Percentiles rank a stretch among this genome's conserved stretches.
phyloP scores from a whole-genome alignment of 2,888 invertebrate species.

The Neria commutata region DNA sequence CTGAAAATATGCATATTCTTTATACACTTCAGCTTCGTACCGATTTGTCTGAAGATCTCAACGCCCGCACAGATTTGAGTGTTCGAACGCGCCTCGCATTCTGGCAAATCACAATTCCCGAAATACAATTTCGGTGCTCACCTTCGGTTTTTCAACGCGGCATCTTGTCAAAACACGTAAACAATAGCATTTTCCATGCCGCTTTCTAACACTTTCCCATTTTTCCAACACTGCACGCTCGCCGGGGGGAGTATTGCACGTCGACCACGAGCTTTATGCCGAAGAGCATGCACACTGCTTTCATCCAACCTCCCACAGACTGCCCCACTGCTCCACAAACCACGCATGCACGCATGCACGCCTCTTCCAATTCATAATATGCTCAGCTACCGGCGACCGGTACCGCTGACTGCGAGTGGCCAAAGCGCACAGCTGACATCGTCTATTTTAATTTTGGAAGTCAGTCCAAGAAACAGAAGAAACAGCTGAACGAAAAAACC shows the following conservation, averaged over 20 bases:
- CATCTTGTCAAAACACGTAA: conserved; percentile 61
- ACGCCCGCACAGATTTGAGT: background rate
- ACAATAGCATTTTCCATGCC: conserved; percentile 53
- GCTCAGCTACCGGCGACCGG: no score
- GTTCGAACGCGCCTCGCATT: background rate
- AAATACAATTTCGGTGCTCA: conserved; percentile 35
- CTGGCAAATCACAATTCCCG: background rate
- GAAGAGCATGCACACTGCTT: conserved; percentile 4
- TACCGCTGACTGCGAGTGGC: background rate
- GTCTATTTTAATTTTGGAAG: conserved; percentile 18
- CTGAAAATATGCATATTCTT: no score
- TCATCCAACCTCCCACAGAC: background rate
- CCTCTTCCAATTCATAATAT: no score
- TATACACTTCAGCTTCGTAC: conserved; percentile 27
- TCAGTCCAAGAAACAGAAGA: background rate
- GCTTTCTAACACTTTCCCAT: conserved; percentile 45
- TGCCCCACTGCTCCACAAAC: no score
- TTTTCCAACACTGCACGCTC: conserved; percentile 31
- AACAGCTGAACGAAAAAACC: conserved; percentile 20
- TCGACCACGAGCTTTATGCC: conserved; percentile 31
- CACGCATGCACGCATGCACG: no score
- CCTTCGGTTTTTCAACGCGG: conserved; percentile 28
- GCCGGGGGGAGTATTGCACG: conserved; percentile 49
- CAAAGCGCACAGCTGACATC: no score
- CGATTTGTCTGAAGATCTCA: conserved; percentile 45